Percentiles rank a stretch among this genome's conserved stretches.
Conservation (phyloP, 2,113 vertebrate genomes). For the Periophthalmus modestus region DNA sequence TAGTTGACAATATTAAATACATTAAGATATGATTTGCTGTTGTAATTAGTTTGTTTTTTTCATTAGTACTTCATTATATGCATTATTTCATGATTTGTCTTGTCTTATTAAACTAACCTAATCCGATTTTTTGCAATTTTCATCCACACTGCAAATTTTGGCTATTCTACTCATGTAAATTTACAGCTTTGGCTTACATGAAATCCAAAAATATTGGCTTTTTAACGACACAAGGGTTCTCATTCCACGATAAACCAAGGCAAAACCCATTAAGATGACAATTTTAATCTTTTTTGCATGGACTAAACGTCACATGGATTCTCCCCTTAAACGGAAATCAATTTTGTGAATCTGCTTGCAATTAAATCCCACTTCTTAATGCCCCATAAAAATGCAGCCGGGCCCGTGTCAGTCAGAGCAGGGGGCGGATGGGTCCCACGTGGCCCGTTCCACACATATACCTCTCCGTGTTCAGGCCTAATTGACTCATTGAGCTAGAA, state of each 20-base stretch:
- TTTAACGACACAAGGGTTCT: background rate
- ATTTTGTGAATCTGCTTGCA: slow-evolving; percentile 61
- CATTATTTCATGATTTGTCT: too few relatives aligned
- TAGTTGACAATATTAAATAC: too few relatives aligned
- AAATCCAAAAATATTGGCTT: background rate
- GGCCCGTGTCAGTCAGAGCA: slow-evolving; percentile 54
- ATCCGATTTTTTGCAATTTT: too few relatives aligned
- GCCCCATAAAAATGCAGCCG: slow-evolving; percentile 55
- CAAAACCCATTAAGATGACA: slow-evolving; percentile 12
- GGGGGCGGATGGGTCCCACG: slow-evolving; percentile 58
- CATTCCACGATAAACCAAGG: background rate
- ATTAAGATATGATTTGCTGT: too few relatives aligned
- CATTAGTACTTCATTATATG: too few relatives aligned
- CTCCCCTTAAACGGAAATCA: slow-evolving; percentile 64
- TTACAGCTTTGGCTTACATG: background rate
- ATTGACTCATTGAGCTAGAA: slow-evolving; percentile 69
- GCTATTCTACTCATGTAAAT: background rate
- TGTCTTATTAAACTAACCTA: too few relatives aligned
- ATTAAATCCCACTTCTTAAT: slow-evolving; percentile 62
- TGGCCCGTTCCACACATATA: slow-evolving; percentile 51
- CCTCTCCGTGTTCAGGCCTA: slow-evolving; percentile 47
- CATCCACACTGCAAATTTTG: too few relatives aligned
- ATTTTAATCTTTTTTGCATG: slow-evolving; percentile 25
- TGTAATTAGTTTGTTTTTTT: too few relatives aligned
- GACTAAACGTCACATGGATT: slow-evolving; percentile 44